Conservation (phyloP, 2,888 invertebrate species). For the Orgyia antiqua region DNA sequence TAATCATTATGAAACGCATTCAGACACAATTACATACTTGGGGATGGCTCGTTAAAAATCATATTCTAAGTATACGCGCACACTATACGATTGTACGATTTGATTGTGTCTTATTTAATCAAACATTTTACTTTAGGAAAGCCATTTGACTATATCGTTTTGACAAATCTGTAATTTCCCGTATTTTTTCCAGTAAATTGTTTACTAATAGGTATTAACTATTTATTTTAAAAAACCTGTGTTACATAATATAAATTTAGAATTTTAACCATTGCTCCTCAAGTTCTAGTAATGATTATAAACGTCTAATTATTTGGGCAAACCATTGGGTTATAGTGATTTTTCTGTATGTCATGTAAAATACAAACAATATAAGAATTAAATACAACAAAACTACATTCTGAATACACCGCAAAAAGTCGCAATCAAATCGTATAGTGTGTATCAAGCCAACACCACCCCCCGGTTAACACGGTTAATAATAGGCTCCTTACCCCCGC, state of each 20-base stretch:
- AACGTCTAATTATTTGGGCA: no score
- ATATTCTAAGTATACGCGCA: conserved; percentile 42
- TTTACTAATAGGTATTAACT: no score
- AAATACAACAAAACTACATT: background rate
- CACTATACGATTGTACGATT: conserved; percentile 17
- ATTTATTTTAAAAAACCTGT: no score
- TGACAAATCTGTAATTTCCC: no score
- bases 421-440: conserved; percentile 23
- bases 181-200: no score
- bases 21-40: conserved; percentile 62
- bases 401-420: conserved; percentile 16
- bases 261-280: no score
- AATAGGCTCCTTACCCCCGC: conserved; percentile 70
- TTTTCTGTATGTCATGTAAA: no score
- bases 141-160: no score
- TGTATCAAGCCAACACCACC: conserved; percentile 19
- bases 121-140: background rate
- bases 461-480: conserved; percentile 67
- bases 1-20: conserved; percentile 60
- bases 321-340: no score
- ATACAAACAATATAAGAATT: no score
- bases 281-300: no score
- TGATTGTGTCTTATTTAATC: conserved; percentile 5
- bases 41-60: conserved; percentile 60
- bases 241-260: no score